These are phyloP conservation scores for Melieria crassipennis DNA, from an alignment of 2,888 invertebrate genomes.

Conservation along the genomic window DNA sequence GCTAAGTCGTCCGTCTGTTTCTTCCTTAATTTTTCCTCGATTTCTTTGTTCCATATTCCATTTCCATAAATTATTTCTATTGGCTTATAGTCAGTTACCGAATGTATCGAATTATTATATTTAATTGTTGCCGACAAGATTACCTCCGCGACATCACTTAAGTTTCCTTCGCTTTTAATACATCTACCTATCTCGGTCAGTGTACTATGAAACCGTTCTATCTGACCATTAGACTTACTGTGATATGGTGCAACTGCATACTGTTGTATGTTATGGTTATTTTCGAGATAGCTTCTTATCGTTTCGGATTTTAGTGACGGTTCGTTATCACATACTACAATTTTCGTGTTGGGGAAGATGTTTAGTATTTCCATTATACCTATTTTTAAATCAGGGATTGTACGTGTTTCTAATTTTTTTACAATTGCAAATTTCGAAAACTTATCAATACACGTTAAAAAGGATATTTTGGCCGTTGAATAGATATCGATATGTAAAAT, in stretches of 20 bases:
- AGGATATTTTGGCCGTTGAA: not conserved
- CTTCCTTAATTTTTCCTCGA: not conserved
- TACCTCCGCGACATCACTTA: not conserved
- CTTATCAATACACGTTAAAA: slow-evolving; percentile 3
- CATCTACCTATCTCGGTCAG: not conserved
- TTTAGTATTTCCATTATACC: slow-evolving; percentile 3
- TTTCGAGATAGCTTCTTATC: not conserved
- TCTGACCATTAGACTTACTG: not conserved
- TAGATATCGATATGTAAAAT: slow-evolving; percentile 14
- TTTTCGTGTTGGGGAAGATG: slow-evolving; percentile 1
- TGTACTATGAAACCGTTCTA: not conserved
- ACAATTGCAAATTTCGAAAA: not conserved
- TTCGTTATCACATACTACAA: not conserved
- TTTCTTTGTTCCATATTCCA: not conserved
- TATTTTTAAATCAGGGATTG: slow-evolving; percentile 12
- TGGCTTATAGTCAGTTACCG: not conserved
- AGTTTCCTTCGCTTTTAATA: not conserved
- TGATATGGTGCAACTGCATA: slow-evolving; percentile 6
- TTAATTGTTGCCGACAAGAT: not conserved
- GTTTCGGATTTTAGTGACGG: not conserved
- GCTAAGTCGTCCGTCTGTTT: not conserved
- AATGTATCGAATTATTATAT: too few relatives aligned
- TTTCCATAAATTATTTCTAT: slow-evolving; percentile 3
- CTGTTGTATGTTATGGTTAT: slow-evolving; percentile 5
- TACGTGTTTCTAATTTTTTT: slow-evolving; percentile 13